Percentiles rank a stretch among this genome's conserved stretches.
These are phyloP conservation scores for Papilio aristodemus DNA, from an alignment of 1,140 invertebrate species.

Conservation along the genomic window DNA sequence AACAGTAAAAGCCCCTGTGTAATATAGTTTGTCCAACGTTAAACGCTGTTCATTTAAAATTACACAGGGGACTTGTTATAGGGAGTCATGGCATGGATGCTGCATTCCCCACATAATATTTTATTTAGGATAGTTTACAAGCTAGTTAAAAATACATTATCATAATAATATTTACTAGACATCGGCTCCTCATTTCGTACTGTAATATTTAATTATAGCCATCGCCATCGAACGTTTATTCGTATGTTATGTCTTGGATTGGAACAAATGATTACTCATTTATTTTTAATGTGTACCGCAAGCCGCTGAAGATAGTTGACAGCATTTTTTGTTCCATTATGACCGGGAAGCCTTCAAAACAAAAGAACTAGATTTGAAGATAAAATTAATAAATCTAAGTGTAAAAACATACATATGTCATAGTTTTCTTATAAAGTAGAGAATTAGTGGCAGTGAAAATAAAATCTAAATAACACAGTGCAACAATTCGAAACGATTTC, in stretches of 20 bases:
- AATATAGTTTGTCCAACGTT: background rate
- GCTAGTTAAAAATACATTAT: background rate
- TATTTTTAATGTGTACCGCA: too few species aligned
- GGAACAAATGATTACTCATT: too few species aligned
- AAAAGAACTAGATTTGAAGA: too few species aligned
- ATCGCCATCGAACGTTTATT: too few species aligned
- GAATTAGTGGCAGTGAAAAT: background rate
- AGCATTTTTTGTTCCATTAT: too few species aligned
- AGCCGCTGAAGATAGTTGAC: too few species aligned
- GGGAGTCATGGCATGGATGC: background rate
- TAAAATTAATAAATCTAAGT: too few species aligned
- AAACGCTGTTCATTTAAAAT: background rate
- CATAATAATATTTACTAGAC: background rate
- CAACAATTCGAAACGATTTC: slow-evolving; percentile 32
- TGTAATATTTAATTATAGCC: too few species aligned
- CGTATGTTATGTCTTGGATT: too few species aligned
- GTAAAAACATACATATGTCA: too few species aligned
- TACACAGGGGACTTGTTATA: slow-evolving; percentile 5
- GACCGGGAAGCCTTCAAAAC: too few species aligned
- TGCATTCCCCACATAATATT: background rate
- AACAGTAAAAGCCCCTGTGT: background rate
- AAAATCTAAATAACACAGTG: slow-evolving; percentile 28
- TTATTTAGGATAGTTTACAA: background rate
- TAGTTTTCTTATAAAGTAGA: background rate
- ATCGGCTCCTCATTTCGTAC: too few species aligned